phyloP scores from a whole-genome alignment of 2,797 vertebrate genomes.

The Prunella strophiata region DNA sequence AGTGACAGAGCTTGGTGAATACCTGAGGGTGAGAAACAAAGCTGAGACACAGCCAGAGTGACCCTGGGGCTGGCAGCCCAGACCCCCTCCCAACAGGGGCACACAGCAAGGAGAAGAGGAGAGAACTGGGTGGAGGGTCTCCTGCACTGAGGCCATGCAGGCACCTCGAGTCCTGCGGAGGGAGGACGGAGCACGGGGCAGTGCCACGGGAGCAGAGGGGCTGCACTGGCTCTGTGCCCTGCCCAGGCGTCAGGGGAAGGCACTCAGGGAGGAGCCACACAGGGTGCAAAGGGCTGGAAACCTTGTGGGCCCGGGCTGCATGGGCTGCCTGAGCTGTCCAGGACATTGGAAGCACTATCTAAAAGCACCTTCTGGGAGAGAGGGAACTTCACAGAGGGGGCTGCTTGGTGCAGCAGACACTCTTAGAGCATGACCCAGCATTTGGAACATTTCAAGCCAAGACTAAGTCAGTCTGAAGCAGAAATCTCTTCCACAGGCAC shows the following conservation, averaged over 20 bases:
- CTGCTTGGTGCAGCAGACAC: accelerated
- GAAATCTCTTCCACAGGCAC: not conserved
- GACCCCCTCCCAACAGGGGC: accelerated
- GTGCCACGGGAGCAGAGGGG: accelerated
- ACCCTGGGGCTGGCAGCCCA: not conserved
- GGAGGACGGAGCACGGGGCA: accelerated
- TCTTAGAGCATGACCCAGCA: not conserved
- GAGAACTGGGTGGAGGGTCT: accelerated
- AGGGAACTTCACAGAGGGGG: not conserved
- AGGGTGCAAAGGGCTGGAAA: not conserved
- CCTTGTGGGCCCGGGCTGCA: accelerated
- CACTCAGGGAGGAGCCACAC: not conserved
- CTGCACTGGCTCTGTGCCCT: accelerated
- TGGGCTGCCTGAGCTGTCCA: not conserved
- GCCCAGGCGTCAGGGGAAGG: not conserved
- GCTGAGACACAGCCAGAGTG: not conserved
- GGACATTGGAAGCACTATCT: not conserved
- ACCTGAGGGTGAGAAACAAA: not conserved
- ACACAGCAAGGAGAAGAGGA: not conserved
- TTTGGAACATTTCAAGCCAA: not conserved
- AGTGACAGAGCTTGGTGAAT: not conserved
- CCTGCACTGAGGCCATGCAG: accelerated
- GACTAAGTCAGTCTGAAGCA: not conserved
- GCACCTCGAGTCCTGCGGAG: accelerated
- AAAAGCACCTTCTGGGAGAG: not conserved